These are phyloP conservation scores for Bombus balteatus DNA, from an alignment of 1,140 invertebrate genomes.

Conservation along the genomic window DNA sequence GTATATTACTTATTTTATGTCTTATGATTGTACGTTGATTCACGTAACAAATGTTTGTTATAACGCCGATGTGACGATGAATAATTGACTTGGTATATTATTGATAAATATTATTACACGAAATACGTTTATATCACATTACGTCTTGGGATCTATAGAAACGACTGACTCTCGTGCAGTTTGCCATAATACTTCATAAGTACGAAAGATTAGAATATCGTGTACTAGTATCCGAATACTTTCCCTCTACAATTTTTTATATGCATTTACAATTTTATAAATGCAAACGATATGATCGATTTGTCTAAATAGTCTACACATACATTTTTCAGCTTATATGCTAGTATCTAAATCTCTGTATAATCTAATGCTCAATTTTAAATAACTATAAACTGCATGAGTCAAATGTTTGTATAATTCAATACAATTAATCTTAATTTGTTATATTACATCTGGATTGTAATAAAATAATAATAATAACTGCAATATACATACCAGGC, in stretches of 20 bases:
- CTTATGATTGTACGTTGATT: not conserved
- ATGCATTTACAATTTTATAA: not conserved
- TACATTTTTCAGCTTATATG: not conserved
- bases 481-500: conserved; percentile 26
- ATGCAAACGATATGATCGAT: conserved; percentile 11
- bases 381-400: conserved; percentile 20
- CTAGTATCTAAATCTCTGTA: conserved; percentile 7
- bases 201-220: conserved; percentile 31
- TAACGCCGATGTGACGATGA: not conserved
- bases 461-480: conserved; percentile 27
- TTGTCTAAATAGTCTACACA: not conserved
- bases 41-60: not conserved
- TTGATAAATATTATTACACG: not conserved
- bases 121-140: conserved; percentile 2
- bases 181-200: not conserved
- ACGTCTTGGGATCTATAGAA: not conserved
- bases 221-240: not conserved
- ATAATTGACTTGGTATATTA: not conserved
- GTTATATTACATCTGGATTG: conserved; percentile 19
- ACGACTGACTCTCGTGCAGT: conserved; percentile 20
- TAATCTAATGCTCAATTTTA: conserved; percentile 36
- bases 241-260: conserved; percentile 1
- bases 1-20: not conserved
- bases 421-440: conserved; percentile 41
- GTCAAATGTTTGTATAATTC: not conserved